Percentiles rank a stretch among this genome's conserved stretches.
Evolutionary conservation across 2,113 vertebrate species (phyloP).

Genomic region (Thymallus thymallus): DNA sequence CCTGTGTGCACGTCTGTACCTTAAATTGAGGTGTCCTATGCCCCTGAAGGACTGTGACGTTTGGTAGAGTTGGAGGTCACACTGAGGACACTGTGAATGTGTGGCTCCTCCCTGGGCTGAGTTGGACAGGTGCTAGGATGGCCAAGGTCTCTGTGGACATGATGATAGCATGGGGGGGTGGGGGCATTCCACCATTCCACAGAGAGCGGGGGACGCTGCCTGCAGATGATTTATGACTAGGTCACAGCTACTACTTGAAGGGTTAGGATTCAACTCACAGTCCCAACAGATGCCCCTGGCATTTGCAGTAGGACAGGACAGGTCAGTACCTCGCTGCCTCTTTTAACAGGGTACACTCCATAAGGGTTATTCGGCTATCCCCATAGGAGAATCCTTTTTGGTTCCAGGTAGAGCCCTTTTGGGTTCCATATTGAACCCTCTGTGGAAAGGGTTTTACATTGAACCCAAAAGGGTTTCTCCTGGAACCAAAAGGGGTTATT

Average conservation of each 20-base stretch:
- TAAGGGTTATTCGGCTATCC: too few relatives aligned
- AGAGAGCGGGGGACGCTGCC: slow-evolving; percentile 28
- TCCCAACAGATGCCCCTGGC: not conserved
- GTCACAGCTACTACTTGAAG: slow-evolving; percentile 39
- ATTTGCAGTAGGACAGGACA: slow-evolving; percentile 1
- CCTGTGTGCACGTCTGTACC: not conserved
- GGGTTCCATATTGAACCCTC: too few relatives aligned
- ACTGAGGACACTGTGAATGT: not conserved
- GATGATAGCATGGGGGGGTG: slow-evolving; percentile 14
- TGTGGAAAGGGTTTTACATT: too few relatives aligned
- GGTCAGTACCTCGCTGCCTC: not conserved
- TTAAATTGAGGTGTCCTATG: not conserved
- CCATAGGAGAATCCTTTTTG: too few relatives aligned
- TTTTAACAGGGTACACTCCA: too few relatives aligned
- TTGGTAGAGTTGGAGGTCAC: slow-evolving; percentile 22
- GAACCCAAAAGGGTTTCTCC: too few relatives aligned
- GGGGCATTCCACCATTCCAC: slow-evolving; percentile 20
- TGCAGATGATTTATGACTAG: slow-evolving; percentile 48
- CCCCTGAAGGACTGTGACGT: slow-evolving; percentile 10
- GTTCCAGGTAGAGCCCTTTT: too few relatives aligned
- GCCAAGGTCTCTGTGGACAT: slow-evolving; percentile 14
- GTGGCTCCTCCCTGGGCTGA: slow-evolving; percentile 6
- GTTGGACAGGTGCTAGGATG: slow-evolving; percentile 29
- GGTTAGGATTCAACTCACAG: slow-evolving; percentile 30
- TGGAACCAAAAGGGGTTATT: too few relatives aligned